phyloP scores from a whole-genome alignment of 2,113 vertebrate genomes.

The Siniperca chuatsi region DNA sequence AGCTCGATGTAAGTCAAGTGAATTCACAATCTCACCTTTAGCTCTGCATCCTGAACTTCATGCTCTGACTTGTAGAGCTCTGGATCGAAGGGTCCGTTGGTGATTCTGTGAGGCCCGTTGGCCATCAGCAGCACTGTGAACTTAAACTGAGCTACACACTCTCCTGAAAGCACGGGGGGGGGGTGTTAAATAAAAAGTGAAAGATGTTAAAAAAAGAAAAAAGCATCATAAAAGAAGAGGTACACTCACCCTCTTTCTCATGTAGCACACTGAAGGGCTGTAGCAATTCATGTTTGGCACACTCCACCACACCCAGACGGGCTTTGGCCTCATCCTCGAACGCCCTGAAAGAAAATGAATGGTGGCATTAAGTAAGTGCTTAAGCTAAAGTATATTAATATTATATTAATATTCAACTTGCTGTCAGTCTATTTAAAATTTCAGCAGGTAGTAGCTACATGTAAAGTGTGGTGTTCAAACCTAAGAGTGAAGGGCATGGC shows the following conservation, averaged over 20 bases:
- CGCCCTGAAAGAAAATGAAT: conserved; percentile 82
- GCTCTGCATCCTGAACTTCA: conserved; percentile 94
- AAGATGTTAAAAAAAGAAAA: background rate
- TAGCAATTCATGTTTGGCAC: conserved; percentile 95
- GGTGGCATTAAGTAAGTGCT: background rate
- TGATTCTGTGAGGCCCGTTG: conserved; percentile 97
- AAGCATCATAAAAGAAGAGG: background rate
- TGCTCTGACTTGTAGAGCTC: conserved; percentile 95
- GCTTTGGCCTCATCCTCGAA: conserved; percentile 98
- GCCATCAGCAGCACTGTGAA: conserved; percentile 98
- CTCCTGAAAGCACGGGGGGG: conserved; percentile 81
- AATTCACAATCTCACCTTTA: conserved; percentile 86
- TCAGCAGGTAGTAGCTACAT: background rate
- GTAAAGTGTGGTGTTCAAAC: conserved; percentile 70
- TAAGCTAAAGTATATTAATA: background rate
- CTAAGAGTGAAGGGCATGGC: conserved; percentile 97
- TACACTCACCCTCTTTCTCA: conserved; percentile 93
- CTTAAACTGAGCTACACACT: conserved; percentile 97
- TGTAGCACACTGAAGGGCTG: conserved; percentile 97
- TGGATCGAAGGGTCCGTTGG: conserved; percentile 89
- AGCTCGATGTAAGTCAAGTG: background rate
- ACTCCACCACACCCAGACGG: conserved; percentile 95
- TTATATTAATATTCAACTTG: background rate
- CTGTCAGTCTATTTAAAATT: background rate
- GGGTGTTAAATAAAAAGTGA: background rate